Evolutionary conservation across 2,113 vertebrate species (phyloP).

Genomic region (Odobenus rosmarus): DNA sequence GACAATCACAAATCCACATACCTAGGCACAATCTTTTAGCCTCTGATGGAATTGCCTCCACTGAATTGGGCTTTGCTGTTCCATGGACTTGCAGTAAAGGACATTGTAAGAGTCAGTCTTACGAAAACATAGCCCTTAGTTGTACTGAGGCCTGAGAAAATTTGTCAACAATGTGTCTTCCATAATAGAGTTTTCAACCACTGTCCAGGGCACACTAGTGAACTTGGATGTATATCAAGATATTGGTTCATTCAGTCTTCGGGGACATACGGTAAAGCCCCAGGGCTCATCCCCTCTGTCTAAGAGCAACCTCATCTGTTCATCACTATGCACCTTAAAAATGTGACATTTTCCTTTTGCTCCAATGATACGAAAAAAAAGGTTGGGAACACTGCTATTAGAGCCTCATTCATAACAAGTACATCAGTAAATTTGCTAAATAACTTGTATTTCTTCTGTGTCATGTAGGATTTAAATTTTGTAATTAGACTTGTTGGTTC

Average conservation of each 20-base stretch:
- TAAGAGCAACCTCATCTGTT: background rate
- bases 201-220: background rate
- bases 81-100: constrained; percentile 17
- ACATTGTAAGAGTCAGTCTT: background rate
- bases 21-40: background rate
- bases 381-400: background rate
- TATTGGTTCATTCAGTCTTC: background rate
- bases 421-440: background rate
- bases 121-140: background rate
- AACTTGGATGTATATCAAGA: background rate
- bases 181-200: background rate
- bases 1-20: constrained; percentile 26
- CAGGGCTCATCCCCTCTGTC: background rate
- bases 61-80: constrained; percentile 15
- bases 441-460: background rate
- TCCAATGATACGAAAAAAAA: background rate
- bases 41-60: constrained; percentile 45
- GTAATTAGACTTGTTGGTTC: background rate
- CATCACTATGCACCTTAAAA: background rate
- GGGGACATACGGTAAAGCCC: background rate
- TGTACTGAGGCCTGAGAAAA: background rate
- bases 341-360: background rate
- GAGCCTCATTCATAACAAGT: background rate
- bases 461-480: background rate
- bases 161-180: background rate